Percentiles rank a stretch among this genome's conserved stretches.
These are phyloP conservation scores for Calliopum simillimum DNA, from an alignment of 2,888 invertebrate genomes.

Conservation along the genomic window DNA sequence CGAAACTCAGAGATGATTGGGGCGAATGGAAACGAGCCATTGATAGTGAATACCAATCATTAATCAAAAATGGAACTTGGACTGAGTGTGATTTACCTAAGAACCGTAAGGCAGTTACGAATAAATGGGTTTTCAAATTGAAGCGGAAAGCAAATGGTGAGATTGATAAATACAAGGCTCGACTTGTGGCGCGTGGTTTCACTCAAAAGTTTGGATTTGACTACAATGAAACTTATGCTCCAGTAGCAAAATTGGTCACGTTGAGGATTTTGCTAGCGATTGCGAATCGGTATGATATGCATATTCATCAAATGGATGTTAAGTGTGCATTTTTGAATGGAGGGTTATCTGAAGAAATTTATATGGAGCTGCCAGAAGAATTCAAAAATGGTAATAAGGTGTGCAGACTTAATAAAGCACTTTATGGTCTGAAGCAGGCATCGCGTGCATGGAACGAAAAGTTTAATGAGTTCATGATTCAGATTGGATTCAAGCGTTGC, in stretches of 20 bases:
- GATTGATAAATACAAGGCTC: slow-evolving; percentile 34
- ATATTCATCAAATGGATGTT: slow-evolving; percentile 40
- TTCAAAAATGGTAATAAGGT: slow-evolving; percentile 35
- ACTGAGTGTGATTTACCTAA: too few relatives aligned
- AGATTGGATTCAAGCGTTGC: slow-evolving; percentile 23
- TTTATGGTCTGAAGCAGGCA: slow-evolving; percentile 40
- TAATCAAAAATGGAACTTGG: too few relatives aligned
- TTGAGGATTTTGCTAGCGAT: slow-evolving; percentile 38
- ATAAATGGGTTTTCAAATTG: slow-evolving; percentile 38
- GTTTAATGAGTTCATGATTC: slow-evolving; percentile 26
- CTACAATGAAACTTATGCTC: slow-evolving; percentile 42
- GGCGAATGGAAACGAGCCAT: too few relatives aligned
- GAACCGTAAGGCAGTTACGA: too few relatives aligned
- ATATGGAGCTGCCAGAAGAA: slow-evolving; percentile 40
- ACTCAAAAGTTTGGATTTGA: slow-evolving; percentile 42
- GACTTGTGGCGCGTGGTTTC: slow-evolving; percentile 40
- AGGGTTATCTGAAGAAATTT: slow-evolving; percentile 33
- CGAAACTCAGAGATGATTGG: too few relatives aligned
- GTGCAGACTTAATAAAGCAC: slow-evolving; percentile 38
- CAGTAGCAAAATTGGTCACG: slow-evolving; percentile 39
- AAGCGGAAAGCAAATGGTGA: slow-evolving; percentile 17
- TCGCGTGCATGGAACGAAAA: slow-evolving; percentile 34
- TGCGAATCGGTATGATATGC: slow-evolving; percentile 33
- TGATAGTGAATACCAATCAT: too few relatives aligned
- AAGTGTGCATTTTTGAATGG: slow-evolving; percentile 42